Base-by-base conservation (phyloP, 2,888 invertebrate species). In the Meta bourneti region DNA sequence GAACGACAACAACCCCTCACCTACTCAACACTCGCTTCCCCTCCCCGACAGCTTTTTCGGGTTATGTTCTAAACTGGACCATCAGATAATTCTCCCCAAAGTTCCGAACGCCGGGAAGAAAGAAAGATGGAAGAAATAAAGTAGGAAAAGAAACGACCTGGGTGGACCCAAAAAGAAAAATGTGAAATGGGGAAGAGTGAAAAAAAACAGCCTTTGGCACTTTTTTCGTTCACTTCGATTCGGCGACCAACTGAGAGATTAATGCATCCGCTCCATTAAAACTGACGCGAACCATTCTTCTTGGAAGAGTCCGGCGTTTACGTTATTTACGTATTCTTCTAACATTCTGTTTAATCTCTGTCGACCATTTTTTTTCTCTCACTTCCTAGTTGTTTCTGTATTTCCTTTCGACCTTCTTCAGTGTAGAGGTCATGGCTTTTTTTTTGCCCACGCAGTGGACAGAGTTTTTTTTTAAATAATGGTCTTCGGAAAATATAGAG, bases 211-310 rank as follows among this genome's bases (percentile, higher is more conserved):
- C 87, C 78, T 78, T 70, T 72, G 52, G 19, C 61, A 79, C 34
- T 87, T 87, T 87, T 87, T n/a, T 81, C 11, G 7, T 49, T 70
- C 69, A 19, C 71, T 82, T 79, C 69, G 78, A 86, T 78, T 87
- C 72, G 79, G 87, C 87, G 87, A 87, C 87, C 87, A 87, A 80
- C 87, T 71, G 87, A 51, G 87, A 87, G 87, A 87, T 87, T 87
- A 87, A 87, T 87, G 87, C 20, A 61, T 34, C 72, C 87, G 72
- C 87, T 87, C 87, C 87, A 87, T 87, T 87, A 87, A 87, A 87
- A 87, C 71, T 80, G 87, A 87, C 80, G 72, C 51, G 70, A 13
- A 9, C 79, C 87, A 80, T 87, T 87, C 87, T 79, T 72, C 80
- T 79, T 80, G 16, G 72, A 34, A 69, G 78, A 51, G 78, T 78